Evolutionary conservation across 2,888 invertebrate species (phyloP).

Genomic region (Dorcus hopei): DNA sequence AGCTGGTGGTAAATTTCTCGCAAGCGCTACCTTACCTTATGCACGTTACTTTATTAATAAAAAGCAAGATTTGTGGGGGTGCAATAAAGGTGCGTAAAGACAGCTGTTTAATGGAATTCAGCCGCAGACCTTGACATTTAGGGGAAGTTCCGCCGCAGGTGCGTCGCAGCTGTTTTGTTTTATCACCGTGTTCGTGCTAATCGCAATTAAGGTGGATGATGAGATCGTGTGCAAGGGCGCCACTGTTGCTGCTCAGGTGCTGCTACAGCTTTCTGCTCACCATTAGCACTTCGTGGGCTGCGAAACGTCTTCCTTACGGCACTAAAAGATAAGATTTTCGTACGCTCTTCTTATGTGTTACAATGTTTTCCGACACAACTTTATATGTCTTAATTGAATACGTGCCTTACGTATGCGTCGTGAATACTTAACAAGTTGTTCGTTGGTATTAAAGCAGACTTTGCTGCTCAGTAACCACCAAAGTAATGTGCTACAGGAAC

Average conservation of each 20-base stretch:
- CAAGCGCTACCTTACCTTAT: constrained; percentile 9
- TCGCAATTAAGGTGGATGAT: constrained; percentile 22
- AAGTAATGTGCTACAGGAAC: no score
- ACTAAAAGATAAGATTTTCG: no score
- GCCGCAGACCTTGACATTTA: constrained; percentile 16
- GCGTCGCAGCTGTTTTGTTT: constrained; percentile 22
- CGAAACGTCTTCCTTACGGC: no score
- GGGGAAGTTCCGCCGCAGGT: constrained; percentile 20
- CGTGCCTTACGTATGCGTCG: no score
- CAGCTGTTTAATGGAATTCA: constrained; percentile 14
- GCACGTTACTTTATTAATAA: constrained; percentile 3
- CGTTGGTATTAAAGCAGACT: no score
- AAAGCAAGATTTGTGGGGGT: constrained; percentile 1
- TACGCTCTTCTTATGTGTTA: neutral
- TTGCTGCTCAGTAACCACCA: no score
- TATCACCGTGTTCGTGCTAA: constrained; percentile 20
- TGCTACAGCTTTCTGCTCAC: constrained; percentile 7
- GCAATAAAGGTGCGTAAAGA: constrained; percentile 5
- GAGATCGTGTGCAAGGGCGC: constrained; percentile 11
- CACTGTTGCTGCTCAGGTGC: constrained; percentile 6
- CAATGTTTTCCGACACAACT: neutral
- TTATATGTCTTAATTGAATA: neutral
- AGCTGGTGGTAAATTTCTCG: constrained; percentile 11
- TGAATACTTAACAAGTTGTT: no score
- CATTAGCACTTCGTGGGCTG: constrained; percentile 6